Evolutionary conservation across 1,140 invertebrate species (phyloP), one percentile per base, ranked within the genome.

Genomic region (Heliconius nattereri): DNA sequence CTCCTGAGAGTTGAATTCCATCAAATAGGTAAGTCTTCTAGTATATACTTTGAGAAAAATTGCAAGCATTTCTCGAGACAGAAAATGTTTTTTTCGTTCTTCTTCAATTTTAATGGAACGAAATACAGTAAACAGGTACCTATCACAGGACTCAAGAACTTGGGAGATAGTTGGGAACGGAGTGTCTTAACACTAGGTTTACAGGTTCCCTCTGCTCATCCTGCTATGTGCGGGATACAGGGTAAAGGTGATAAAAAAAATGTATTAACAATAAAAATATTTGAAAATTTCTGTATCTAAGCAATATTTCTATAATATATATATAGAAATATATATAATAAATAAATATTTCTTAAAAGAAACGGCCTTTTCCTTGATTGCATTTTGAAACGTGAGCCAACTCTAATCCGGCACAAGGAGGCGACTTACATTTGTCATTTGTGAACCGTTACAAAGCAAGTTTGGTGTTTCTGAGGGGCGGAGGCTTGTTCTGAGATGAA

Each of bases 371-470:
- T 19, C 35, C 9, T 35, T 72, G 71, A 72, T 80, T 76, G 75
- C 70, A 49, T 75, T 20, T 32, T 71, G 78, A 71, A 52, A 76
- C 60, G 74, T 76, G 78, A 75, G 66, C 45, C 74, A 35, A 66
- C 78, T 75, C 45, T 70, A 71, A 37, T 76, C 54, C 71, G 40
- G 70, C 16, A 77, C 76, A 54, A 77, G 49, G 45, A 70, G 13
- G 13, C 60, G 49, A 60, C 49, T 60, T 29, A 60, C 74, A 79
- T 81, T 83, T 79, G 83, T 84, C 81, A 83, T 75, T 77, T 79
- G 79, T 79, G 83, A 75, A 78, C 71, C 71, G 82, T 83, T 83
- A 83, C 79, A 83, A 84, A 83, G 81, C 71, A 72, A 7, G 19
- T 72, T 23, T 71, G 75, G 40, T 79, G 60, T 66, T 13, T 66